Evolutionary conservation across 37 sponge, comb jelly and placozoan species (phyloP).

Genomic region (Beroe ovata): DNA sequence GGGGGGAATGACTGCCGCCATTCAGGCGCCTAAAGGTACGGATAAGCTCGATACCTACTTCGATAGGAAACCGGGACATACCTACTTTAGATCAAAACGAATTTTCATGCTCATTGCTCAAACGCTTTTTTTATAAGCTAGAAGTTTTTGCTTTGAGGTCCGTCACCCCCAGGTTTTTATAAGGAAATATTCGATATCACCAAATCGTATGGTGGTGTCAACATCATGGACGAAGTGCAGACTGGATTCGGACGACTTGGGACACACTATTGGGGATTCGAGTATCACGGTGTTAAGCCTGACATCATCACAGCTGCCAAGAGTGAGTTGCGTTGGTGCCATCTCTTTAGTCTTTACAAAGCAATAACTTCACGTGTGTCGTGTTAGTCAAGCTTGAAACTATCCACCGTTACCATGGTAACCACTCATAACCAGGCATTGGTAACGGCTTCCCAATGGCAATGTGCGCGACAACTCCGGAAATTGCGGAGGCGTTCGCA

Average conservation of each 20-base stretch:
- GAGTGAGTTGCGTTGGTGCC: too few species aligned
- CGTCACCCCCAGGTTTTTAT: neutral
- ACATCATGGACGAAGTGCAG: slow-evolving; percentile 76
- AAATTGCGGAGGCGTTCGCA: slow-evolving; percentile 79
- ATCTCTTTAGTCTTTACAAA: too few species aligned
- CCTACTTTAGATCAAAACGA: too few species aligned
- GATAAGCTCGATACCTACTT: too few species aligned
- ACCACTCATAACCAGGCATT: slow-evolving; percentile 71
- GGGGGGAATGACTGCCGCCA: slow-evolving; percentile 88
- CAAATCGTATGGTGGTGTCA: slow-evolving; percentile 16
- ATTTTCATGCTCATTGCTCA: too few species aligned
- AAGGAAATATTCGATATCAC: slow-evolving; percentile 5
- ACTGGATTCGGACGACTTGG: slow-evolving; percentile 95
- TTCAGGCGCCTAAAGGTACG: slow-evolving; percentile 83
- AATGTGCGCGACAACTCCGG: slow-evolving; percentile 88
- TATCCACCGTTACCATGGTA: too few species aligned
- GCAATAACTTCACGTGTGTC: too few species aligned
- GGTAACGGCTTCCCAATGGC: slow-evolving; percentile 94
- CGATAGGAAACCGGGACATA: too few species aligned
- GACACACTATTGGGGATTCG: slow-evolving; percentile 92
- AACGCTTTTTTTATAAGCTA: too few species aligned
- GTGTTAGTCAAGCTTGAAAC: too few species aligned
- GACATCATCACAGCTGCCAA: slow-evolving; percentile 73
- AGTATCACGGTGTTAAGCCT: slow-evolving; percentile 78
- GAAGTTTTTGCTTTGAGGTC: too few species aligned